These are phyloP conservation scores for Noctilio leporinus DNA, from an alignment of 2,113 vertebrate species.

Conservation along the genomic window DNA sequence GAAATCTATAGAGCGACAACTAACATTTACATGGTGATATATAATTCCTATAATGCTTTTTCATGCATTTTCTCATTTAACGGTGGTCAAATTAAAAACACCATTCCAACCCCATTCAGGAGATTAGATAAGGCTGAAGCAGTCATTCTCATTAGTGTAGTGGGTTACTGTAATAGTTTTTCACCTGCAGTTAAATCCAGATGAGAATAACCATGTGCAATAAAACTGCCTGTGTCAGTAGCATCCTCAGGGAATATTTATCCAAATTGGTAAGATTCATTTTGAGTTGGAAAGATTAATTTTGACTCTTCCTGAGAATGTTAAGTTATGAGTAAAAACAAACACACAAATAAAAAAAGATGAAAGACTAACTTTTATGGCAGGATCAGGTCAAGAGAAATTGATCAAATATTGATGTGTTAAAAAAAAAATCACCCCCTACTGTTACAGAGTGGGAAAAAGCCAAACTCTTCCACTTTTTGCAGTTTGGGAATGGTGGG, in stretches of 20 bases:
- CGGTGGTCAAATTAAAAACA: background rate
- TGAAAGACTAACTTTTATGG: background rate
- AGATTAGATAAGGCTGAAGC: background rate
- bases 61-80: background rate
- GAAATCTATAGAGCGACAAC: background rate
- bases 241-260: background rate
- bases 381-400: background rate
- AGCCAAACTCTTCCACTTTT: too few relatives aligned
- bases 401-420: background rate
- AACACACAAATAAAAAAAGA: background rate
- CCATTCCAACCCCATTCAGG: background rate
- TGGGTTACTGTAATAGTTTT: constrained; percentile 43
- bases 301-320: background rate
- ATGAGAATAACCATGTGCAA: background rate
- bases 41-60: background rate
- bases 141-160: background rate
- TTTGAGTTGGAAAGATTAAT: constrained; percentile 35
- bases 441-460: too few relatives aligned
- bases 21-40: background rate
- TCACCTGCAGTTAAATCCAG: background rate
- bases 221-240: background rate
- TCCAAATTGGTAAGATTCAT: constrained; percentile 40
- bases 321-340: background rate
- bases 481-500: too few relatives aligned
- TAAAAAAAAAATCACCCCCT: background rate